A percentile compares a stretch with the other conserved stretches of the same genome.
Conservation (phyloP, 2,113 vertebrate species). For the Ciconia boyciana region DNA sequence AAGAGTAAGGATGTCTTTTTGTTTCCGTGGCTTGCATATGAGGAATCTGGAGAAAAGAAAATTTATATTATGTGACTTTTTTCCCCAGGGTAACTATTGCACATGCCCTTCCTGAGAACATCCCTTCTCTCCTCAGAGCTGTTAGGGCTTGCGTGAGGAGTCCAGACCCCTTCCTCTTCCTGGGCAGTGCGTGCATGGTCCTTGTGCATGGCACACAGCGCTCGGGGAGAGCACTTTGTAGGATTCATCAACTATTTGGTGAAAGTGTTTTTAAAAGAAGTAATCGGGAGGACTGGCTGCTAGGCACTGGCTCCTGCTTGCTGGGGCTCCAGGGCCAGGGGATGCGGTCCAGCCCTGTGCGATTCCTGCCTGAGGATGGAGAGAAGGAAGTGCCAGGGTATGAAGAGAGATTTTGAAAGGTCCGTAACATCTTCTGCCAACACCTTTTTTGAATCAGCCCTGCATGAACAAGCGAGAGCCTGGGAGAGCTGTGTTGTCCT, state of each 20-base stretch:
- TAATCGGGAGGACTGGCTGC: background rate
- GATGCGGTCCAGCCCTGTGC: background rate
- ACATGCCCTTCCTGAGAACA: background rate
- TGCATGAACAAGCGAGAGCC: background rate
- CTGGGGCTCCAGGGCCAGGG: background rate
- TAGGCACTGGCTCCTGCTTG: fast-evolving
- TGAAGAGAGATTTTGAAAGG: background rate
- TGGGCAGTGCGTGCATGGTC: fast-evolving
- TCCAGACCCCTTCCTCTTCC: background rate
- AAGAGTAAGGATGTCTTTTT: background rate
- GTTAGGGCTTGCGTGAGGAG: fast-evolving
- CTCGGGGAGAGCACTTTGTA: background rate
- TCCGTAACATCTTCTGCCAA: conserved; percentile 1
- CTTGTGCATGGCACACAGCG: background rate
- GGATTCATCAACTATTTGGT: background rate
- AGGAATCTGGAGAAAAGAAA: background rate
- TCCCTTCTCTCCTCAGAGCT: background rate
- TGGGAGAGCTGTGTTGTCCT: fast-evolving
- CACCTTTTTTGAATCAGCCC: conserved; percentile 9
- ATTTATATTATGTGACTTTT: background rate
- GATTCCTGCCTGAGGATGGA: background rate
- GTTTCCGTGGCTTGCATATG: background rate
- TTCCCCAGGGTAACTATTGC: background rate
- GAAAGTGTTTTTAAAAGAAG: background rate
- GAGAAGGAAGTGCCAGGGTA: background rate